These are phyloP conservation scores for Illadopsis cleaveri DNA, from an alignment of 2,113 vertebrate genomes.

Conservation along the genomic window DNA sequence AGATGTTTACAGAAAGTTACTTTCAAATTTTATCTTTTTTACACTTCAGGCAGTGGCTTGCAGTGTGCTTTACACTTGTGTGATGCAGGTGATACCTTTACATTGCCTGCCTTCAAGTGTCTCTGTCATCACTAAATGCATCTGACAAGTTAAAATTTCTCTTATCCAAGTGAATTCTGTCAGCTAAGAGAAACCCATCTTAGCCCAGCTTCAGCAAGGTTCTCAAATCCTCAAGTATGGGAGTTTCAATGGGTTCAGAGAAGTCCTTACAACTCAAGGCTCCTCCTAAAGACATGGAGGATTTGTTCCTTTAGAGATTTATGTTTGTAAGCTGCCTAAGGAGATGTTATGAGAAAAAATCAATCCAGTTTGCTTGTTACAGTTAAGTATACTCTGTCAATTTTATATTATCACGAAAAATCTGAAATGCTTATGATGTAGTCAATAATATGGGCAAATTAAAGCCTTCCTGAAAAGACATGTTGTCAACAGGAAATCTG, in stretches of 20 bases:
- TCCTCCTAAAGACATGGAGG: not conserved
- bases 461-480: not conserved
- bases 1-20: not conserved
- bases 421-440: not conserved
- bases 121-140: not conserved
- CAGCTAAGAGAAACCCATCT: not conserved
- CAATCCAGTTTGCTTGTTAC: not conserved
- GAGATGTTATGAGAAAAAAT: not conserved
- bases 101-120: not conserved
- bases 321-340: not conserved
- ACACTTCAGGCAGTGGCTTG: not conserved
- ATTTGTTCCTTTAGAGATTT: not conserved
- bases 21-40: not conserved
- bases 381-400: not conserved
- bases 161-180: not conserved
- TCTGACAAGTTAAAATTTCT: not conserved
- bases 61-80: not conserved
- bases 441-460: not conserved
- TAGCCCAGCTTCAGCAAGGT: not conserved
- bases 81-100: not conserved
- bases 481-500: not conserved
- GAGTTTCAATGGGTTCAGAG: not conserved
- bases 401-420: not conserved
- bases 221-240: not conserved
- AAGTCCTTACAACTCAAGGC: not conserved